Base-by-base conservation (phyloP, 2,888 invertebrate genomes). In the Seira sanloemensis region DNA sequence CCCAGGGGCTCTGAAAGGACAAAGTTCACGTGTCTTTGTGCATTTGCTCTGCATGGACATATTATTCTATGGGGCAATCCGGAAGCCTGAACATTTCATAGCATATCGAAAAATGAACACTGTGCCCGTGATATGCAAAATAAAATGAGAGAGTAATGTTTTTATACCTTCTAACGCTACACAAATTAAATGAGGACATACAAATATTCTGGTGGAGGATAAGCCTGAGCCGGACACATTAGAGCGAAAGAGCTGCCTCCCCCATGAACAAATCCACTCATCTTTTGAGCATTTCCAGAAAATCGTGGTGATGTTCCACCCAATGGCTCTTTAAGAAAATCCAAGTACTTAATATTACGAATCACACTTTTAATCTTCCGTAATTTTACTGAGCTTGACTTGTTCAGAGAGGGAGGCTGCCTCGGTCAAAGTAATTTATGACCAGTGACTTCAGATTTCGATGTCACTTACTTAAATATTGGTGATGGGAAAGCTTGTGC, bases 191-290 rank as follows among this genome's bases (percentile, higher is more conserved):
- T n/a, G n/a, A n/a, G n/a, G 84, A 84, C 93, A 93, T 94, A 95
- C 95, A 94, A 94, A 93, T 94, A 95, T 90, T 92, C 91, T 86
- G 94, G 94, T 90, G 94, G 92, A 87, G 95, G 95, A 91, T 93
- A 95, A 90, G 94, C 94, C 92, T 95, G 95, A 88, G 95, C 95
- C 75, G 94, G 94, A 91, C 95, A 95, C 90, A 94, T 92, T 90
- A 95, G 91, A 89, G 93, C 93, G 68, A 86, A 72, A 25, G 79
- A 75, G 18, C 27, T 74, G 7, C 78, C 82, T 58, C 78, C 79
- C 24, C 46, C 71, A 46, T 82, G 86, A 5, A 86, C 66, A 83
- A 86, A 82, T n/a, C 86, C 86, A 7, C 69, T 65, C 68, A 79
- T 50, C 18, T 82, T 78, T 25, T 79, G 83, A 18, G 86, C 75